Evolutionary conservation across 1,140 invertebrate genomes (phyloP), one percentile per base, ranked within the genome.

Genomic region (Gonioctena quinquepunctata): DNA sequence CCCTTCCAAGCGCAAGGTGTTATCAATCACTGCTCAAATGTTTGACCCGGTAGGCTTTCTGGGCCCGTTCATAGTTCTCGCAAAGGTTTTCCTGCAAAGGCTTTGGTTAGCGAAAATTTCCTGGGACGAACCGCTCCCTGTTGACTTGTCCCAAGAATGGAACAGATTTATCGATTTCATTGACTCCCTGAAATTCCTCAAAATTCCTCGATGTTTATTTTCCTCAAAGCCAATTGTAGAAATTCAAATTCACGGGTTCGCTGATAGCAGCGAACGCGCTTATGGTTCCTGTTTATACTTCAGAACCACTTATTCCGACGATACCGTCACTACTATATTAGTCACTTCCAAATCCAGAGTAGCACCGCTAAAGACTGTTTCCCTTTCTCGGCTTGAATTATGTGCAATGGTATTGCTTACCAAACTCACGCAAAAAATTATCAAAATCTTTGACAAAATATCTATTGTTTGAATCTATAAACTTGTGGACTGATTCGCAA

Each of bases 281-380:
- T 82, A 77, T 61, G 78, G 71, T 33, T 74, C 76, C 3, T 73
- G 70, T 18, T 27, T 79, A 7, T 81, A 81, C 23, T 82, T 79
- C 66, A 83, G 83, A 82, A 80, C 77, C 18, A 68, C 56, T 22
- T 33, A 61, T 33, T 11, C 42, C 13, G 50, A 42, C 0, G 59
- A 59, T 18, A 48, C 70, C 59, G 63, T 28, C 11, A 23, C 28
- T 7, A 23, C 62, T 4, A 8, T 13, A 11, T 65, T 65, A n/a
- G 19, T 52, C 28, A 11, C 25, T 65, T 68, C 77, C 18, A 81
- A 76, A 70, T 73, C 57, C 56, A 56, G 49, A 18, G 71, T 80
- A 13, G 72, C 77, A 4, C 79, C 77, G 7, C 26, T 80, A 2
- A 80, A 80, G 52, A 68, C 66, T 7, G 60, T 60, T 11, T 78